Base-by-base conservation (phyloP, 2,888 invertebrate species). In the Psylliodes chrysocephalus region DNA sequence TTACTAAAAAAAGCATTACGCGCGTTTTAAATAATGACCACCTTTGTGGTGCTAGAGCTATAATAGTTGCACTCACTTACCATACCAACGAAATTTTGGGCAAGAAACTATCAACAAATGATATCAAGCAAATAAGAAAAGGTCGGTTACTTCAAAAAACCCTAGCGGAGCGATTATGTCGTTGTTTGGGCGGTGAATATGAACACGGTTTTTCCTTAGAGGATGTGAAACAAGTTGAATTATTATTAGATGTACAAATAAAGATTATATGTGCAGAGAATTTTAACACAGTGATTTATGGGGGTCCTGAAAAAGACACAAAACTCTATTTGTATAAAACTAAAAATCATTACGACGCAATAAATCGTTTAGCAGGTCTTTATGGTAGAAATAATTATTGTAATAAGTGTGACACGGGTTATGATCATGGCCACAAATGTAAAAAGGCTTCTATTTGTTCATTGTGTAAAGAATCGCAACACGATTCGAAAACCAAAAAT, bases 321-420 rank as follows among this genome's bases (percentile, higher is more conserved):
- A 40, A 15, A 38, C n/a, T 53, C n/a, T 53, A 33, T 18, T n/a
- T 53, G 19, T 53, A n/a, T n/a, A n/a, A n/a, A n/a, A n/a, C n/a
- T n/a, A n/a, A n/a, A n/a, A n/a, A n/a, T n/a, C n/a, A n/a, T 52
- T 52, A 35, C 18, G 52, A 35, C 12, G 35, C 35, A 7, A 35
- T 52, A 6, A 54, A 54, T 17, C 40, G 7, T 0, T 15, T 54
- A 22, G 15, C 25, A 0, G 15, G 4, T 1, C 40, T 53, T 38
- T 53, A 53, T 15, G 40, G 40, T 12, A 2, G 14, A 8, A 1
- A 6, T 0, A 38, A 38, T 42, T 54, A 54, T n/a, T 54, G 54
- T 7, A 1, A 42, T 5, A 42, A n/a, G 14, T 54, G 54, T 10
- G 54, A 54, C 17, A 42, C 38, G 5, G n/a, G 54, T 3, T 54